Evolutionary conservation across 1,140 invertebrate species (phyloP), one percentile per base, ranked within the genome.

Genomic region (Lutraria rhynchaena): DNA sequence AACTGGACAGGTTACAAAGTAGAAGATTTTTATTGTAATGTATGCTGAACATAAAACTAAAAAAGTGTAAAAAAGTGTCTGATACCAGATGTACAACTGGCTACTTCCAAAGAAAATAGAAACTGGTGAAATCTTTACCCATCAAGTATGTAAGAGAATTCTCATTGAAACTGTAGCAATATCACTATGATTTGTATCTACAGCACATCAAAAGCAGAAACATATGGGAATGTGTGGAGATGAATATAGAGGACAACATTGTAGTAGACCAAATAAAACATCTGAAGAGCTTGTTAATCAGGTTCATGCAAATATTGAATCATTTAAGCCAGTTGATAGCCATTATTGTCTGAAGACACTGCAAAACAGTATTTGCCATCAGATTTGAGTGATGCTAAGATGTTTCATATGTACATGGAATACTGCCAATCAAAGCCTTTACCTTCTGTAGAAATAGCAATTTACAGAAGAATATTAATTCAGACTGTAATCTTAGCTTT

Each of bases 121-220:
- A 37, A 5, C 3, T 37, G 60, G 31, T 13, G 3, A 5, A 2
- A 5, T 13, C 37, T 27, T 29, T 4, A 58, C 22, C 3, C 55
- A 58, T 4, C 3, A 24, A 29, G 60, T 63, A 63, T 63, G 60
- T 35, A 63, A 63, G n/a, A 63, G 31, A 35, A n/a, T 63, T 63
- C 41, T 63, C n/a, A n/a, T 63, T 63, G 60, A 63, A 7, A 63
- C 60, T 44, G 33, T 63, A 63, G 37, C 11, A 2, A 63, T 63
- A 7, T 9, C 60, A 44, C 17, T n/a, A 11, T 22, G 22, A 37
- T 37, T 63, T 29, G 33, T 63, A 37, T 15, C 60, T 24, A 63
- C 60, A 2, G 29, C 37, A 2, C 60, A 63, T 4, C 15, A 11
- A 37, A 63, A 63, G 11, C 31, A 7, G 11, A 22, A 29, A 63